Percentiles rank a stretch among this genome's conserved stretches.
Conservation (phyloP, 2,888 invertebrate species). For the Dendrolimus pini region DNA sequence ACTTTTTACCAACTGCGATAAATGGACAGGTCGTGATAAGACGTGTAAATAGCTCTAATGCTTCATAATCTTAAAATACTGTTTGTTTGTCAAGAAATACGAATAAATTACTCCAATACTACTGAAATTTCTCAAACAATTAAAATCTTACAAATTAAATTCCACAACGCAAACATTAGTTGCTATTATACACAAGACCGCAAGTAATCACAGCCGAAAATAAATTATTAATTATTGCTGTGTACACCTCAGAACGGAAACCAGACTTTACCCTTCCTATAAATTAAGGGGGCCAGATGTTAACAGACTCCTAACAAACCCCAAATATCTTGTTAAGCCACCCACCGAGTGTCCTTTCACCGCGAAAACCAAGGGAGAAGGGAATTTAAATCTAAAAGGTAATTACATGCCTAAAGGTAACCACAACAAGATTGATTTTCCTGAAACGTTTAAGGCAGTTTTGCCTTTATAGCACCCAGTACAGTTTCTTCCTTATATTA, state of each 20-base stretch:
- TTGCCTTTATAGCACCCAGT: conserved; percentile 57
- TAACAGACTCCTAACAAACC: conserved; percentile 66
- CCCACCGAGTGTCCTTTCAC: conserved; percentile 50
- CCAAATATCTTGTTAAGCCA: conserved; percentile 71
- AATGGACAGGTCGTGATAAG: too few species aligned
- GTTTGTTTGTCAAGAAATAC: too few species aligned
- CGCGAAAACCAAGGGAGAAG: conserved; percentile 21
- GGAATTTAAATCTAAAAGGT: conserved; percentile 9
- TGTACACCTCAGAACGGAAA: conserved; percentile 48
- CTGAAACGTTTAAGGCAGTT: conserved; percentile 25
- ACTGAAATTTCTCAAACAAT: too few species aligned
- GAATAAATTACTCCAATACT: too few species aligned
- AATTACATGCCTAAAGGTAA: conserved; percentile 5
- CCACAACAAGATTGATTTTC: conserved; percentile 21
- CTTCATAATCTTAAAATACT: too few species aligned
- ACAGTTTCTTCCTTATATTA: conserved; percentile 65
- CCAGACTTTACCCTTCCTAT: conserved; percentile 65
- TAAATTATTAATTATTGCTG: conserved; percentile 67
- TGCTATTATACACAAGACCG: conserved; percentile 20
- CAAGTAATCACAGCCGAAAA: conserved; percentile 54
- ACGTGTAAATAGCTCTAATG: too few species aligned
- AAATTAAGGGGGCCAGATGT: conserved; percentile 69
- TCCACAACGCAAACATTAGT: background rate
- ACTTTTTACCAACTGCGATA: too few species aligned
- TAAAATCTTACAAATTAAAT: background rate